Evolutionary conservation across 2,797 vertebrate species (phyloP).

Genomic region (Smutsia temminckii): DNA sequence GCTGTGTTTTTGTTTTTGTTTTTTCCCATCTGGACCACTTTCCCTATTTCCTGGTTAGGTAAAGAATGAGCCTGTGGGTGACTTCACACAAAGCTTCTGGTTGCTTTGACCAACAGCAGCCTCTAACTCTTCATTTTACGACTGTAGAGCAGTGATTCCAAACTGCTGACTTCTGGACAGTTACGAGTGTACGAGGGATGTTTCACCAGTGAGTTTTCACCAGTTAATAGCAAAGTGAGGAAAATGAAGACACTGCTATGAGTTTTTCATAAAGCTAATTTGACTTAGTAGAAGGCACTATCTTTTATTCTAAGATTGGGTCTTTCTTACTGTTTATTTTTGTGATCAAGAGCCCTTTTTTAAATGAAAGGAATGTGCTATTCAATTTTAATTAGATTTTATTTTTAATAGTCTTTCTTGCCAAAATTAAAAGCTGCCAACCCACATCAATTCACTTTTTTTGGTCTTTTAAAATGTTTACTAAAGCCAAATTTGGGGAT

Average conservation of each 20-base stretch:
- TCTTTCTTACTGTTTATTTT: background rate
- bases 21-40: no score
- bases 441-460: background rate
- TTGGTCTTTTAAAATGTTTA: background rate
- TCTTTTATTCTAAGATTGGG: background rate
- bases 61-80: background rate
- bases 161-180: background rate
- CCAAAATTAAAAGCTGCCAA: background rate
- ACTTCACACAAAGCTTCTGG: background rate
- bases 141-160: background rate
- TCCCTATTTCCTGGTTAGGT: background rate
- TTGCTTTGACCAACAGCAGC: background rate
- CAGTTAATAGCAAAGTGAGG: background rate
- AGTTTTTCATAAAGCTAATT: background rate
- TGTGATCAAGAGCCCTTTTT: background rate
- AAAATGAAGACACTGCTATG: background rate
- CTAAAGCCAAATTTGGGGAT: background rate
- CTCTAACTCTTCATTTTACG: background rate
- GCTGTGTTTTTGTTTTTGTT: background rate
- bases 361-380: background rate
- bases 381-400: constrained; percentile 12
- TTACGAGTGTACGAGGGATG: background rate
- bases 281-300: background rate
- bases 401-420: background rate
- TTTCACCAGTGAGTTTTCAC: background rate